These are phyloP conservation scores for Microplitis demolitor DNA, from an alignment of 1,140 invertebrate genomes.

Conservation along the genomic window DNA sequence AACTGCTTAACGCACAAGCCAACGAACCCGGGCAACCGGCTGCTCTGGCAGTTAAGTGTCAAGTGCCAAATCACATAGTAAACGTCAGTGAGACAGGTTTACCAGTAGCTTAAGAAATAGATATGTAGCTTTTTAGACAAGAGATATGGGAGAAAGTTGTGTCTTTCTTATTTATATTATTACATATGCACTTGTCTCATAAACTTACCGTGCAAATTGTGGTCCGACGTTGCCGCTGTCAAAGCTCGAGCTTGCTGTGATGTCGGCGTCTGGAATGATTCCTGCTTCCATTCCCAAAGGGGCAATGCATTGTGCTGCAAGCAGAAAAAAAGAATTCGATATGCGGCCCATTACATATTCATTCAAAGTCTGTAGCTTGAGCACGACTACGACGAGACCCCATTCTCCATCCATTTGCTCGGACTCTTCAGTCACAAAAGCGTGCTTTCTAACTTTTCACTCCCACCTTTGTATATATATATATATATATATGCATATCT, in stretches of 20 bases:
- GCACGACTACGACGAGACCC: constrained; percentile 9
- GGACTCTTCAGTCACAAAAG: constrained; percentile 22
- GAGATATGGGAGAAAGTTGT: background rate
- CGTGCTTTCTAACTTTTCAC: constrained; percentile 21
- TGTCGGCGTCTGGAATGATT: constrained; percentile 70
- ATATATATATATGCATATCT: background rate
- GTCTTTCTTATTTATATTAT: background rate
- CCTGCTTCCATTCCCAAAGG: constrained; percentile 78
- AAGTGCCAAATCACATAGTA: constrained; percentile 20
- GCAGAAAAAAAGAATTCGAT: constrained; percentile 40
- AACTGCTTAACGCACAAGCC: background rate
- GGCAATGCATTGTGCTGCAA: constrained; percentile 69
- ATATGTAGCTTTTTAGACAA: background rate
- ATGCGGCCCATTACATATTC: constrained; percentile 24
- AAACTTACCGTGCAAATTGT: constrained; percentile 62
- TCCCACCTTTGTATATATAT: background rate
- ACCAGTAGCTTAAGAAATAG: background rate
- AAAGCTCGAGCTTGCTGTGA: constrained; percentile 77
- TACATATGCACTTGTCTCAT: background rate
- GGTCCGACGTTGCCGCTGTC: constrained; percentile 76
- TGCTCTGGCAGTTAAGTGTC: constrained; percentile 16
- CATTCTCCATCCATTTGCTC: constrained; percentile 16
- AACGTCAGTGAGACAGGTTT: constrained; percentile 12
- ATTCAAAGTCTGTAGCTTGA: constrained; percentile 14
- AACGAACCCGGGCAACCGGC: constrained; percentile 10